Evolutionary conservation across 2,888 invertebrate species (phyloP).

Genomic region (Tiliacea aurago): DNA sequence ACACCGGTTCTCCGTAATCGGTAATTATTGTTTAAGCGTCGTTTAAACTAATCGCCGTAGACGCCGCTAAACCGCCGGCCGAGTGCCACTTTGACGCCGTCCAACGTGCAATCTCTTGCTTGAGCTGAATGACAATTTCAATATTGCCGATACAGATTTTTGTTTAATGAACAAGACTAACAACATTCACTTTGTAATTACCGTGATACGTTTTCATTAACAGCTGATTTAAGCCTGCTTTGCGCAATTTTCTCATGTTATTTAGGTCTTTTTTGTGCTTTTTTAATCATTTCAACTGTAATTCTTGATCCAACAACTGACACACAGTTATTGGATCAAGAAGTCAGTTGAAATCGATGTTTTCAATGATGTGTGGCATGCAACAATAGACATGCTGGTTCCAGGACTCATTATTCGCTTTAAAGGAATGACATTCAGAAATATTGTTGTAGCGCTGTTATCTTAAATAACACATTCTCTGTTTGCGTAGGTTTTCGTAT

Average conservation of each 20-base stretch:
- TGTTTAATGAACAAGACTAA: slow-evolving; percentile 81
- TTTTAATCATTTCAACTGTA: slow-evolving; percentile 10
- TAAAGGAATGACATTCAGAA: slow-evolving; percentile 64
- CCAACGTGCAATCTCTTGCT: slow-evolving; percentile 75
- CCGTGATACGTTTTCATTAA: slow-evolving; percentile 80
- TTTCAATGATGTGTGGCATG: slow-evolving; percentile 19
- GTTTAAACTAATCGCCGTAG: slow-evolving; percentile 85
- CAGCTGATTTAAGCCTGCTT: slow-evolving; percentile 73
- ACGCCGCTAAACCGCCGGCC: slow-evolving; percentile 72
- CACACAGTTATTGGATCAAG: slow-evolving; percentile 13
- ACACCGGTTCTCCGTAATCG: slow-evolving; percentile 81
- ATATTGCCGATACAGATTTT: slow-evolving; percentile 82
- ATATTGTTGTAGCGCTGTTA: slow-evolving; percentile 74
- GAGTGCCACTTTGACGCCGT: slow-evolving; percentile 77
- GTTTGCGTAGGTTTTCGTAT: slow-evolving; percentile 74
- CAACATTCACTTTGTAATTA: slow-evolving; percentile 85
- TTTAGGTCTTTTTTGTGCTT: slow-evolving; percentile 59
- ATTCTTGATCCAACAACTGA: too few relatives aligned
- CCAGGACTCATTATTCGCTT: slow-evolving; percentile 58
- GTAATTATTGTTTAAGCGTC: slow-evolving; percentile 88
- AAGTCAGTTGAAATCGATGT: slow-evolving; percentile 11
- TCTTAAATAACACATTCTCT: slow-evolving; percentile 76
- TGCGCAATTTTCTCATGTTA: slow-evolving; percentile 68
- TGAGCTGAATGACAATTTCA: slow-evolving; percentile 80
- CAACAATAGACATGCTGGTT: slow-evolving; percentile 13